These are phyloP conservation scores for Corydoras sp. DNA, from an alignment of 2,113 vertebrate genomes.

Conservation along the genomic window DNA sequence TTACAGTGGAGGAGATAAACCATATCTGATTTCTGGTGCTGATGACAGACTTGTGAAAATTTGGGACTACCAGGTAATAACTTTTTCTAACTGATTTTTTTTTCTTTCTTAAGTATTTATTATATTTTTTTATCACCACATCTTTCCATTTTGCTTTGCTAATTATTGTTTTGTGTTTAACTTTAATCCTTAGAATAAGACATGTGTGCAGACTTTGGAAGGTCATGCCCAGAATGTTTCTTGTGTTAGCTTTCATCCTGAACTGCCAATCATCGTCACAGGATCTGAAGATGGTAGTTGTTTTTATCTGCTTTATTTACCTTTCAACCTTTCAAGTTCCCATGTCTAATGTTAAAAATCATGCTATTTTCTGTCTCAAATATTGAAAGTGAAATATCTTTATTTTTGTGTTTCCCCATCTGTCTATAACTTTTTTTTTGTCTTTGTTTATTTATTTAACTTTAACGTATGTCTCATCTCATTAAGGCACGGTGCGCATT, in stretches of 20 bases:
- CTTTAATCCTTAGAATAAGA: constrained; percentile 80
- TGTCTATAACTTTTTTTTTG: too few relatives aligned
- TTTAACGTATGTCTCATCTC: neutral
- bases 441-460: too few relatives aligned
- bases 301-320: neutral
- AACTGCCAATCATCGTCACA: constrained; percentile 95
- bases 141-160: neutral
- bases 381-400: too few relatives aligned
- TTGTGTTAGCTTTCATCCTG: constrained; percentile 95
- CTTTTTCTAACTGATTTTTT: fast-evolving
- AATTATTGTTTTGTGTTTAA: neutral
- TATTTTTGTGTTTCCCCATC: too few relatives aligned
- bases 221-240: constrained; percentile 97
- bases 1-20: constrained; percentile 97
- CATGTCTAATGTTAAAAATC: too few relatives aligned
- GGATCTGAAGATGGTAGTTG: constrained; percentile 95
- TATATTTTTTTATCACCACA: neutral
- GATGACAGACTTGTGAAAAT: constrained; percentile 97
- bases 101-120: neutral
- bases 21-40: constrained; percentile 95
- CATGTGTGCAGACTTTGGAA: constrained; percentile 94
- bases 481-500: constrained; percentile 88
- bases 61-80: constrained; percentile 94
- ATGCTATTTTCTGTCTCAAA: too few relatives aligned
- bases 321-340: too few relatives aligned